Base-by-base conservation (phyloP, 2,113 vertebrate genomes). In the Lophius piscatorius region DNA sequence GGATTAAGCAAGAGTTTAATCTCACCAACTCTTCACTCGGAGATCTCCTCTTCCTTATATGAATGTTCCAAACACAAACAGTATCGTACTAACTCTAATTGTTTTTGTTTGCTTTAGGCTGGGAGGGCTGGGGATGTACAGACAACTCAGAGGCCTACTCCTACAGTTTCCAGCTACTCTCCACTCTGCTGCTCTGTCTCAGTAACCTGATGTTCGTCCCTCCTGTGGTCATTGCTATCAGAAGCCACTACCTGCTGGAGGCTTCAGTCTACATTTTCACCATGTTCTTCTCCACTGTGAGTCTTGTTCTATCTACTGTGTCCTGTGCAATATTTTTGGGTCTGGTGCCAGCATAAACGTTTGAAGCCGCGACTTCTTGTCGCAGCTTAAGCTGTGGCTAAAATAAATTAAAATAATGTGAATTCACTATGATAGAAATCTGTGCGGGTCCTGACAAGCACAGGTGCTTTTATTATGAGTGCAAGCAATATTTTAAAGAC, bases 211-310 rank as follows among this genome's bases (percentile, higher is more conserved):
- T 99, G 96, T 98, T 99, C 1, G 89, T 99, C 46, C 97, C 97
- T 0, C 97, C 97, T 0, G 95, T 98, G 80, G 93, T 93, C 88
- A 94, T 98, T 3, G 97, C 97, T 9, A 84, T 98, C 49, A 93
- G 95, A 40, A 96, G 95, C 80, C 92, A 94, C 65, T 98, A 95
- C 47, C 92, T 98, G 50, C 89, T 98, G 55, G 97, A 99, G 84
- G 97, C 97, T 2, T 94, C 96, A 0, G 93, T 99, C 80, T 99
- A 99, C 81, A 93, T 96, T 74, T 98, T 98, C 88, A 98, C 96
- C 73, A 98, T 98, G 97, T 99, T 99, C 91, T 98, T 98, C 87
- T 99, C 97, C 57, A 99, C 97, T 4, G 97, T 98, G 83, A 91
- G 95, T 41, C 1, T 17, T 13, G n/a, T n/a, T n/a, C n/a, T n/a